These are phyloP conservation scores for Agrochola litura DNA, from an alignment of 2,888 invertebrate genomes.

Conservation along the genomic window DNA sequence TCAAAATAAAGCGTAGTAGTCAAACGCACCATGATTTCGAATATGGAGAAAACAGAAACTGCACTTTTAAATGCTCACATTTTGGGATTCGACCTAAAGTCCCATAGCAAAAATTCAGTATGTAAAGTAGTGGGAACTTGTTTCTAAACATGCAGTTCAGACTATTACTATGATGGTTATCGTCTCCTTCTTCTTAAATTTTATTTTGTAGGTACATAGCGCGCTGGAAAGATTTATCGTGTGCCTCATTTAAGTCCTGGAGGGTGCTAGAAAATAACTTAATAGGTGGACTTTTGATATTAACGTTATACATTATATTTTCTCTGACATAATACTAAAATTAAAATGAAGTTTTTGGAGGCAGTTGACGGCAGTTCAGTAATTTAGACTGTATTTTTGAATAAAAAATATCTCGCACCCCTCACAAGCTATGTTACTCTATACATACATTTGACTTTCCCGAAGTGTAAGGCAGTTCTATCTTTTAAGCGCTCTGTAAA, in stretches of 20 bases:
- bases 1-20: neutral
- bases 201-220: too few relatives aligned
- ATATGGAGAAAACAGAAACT: neutral
- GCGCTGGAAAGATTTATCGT: neutral
- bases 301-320: neutral
- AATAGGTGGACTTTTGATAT: too few relatives aligned
- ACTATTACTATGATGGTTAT: neutral
- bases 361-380: neutral
- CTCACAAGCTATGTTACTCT: neutral
- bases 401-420: too few relatives aligned
- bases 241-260: neutral
- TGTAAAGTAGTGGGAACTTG: neutral
- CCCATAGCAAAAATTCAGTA: neutral
- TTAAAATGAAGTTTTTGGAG: too few relatives aligned
- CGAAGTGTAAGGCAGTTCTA: neutral
- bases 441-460: neutral
- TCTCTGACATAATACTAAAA: neutral
- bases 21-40: neutral
- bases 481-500: conserved; percentile 28
- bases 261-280: neutral
- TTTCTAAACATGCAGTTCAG: neutral
- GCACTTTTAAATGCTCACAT: neutral
- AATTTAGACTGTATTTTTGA: too few relatives aligned
- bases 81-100: neutral
- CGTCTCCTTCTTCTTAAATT: too few relatives aligned